Evolutionary conservation across 2,113 vertebrate species (phyloP).

Genomic region (Dromas ardeola): DNA sequence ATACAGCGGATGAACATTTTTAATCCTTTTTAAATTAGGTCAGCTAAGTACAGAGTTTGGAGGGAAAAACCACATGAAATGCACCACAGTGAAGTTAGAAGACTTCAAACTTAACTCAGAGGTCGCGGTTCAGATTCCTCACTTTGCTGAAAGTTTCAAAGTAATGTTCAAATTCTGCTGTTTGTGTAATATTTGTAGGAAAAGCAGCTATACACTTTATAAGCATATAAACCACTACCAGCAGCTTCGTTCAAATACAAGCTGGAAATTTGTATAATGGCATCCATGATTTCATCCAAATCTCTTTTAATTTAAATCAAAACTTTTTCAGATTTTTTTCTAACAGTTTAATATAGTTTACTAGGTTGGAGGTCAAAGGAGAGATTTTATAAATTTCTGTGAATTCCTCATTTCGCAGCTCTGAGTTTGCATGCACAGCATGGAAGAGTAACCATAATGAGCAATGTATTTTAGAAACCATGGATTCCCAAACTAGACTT

Average conservation of each 20-base stretch:
- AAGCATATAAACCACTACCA: neutral
- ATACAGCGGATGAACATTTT: neutral
- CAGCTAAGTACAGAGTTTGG: neutral
- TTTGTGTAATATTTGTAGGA: neutral
- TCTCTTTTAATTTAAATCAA: neutral
- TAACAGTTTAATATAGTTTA: neutral
- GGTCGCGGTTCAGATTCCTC: neutral
- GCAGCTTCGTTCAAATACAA: neutral
- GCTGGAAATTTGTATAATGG: neutral
- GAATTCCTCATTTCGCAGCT: neutral
- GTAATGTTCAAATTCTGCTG: neutral
- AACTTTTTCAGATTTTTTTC: neutral
- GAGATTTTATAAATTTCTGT: neutral
- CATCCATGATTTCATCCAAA: neutral
- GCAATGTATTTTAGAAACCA: neutral
- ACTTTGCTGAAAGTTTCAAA: neutral
- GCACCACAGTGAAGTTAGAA: neutral
- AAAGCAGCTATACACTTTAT: neutral
- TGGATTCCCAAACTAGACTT: neutral
- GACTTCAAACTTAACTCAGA: neutral
- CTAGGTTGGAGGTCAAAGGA: neutral
- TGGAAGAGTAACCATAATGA: neutral
- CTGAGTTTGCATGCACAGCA: accelerated
- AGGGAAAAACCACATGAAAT: neutral
- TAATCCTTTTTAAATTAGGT: neutral